Percentiles rank a stretch among this genome's conserved stretches.
phyloP scores from a whole-genome alignment of 2,888 invertebrate species.

The Phyto melanocephala region DNA sequence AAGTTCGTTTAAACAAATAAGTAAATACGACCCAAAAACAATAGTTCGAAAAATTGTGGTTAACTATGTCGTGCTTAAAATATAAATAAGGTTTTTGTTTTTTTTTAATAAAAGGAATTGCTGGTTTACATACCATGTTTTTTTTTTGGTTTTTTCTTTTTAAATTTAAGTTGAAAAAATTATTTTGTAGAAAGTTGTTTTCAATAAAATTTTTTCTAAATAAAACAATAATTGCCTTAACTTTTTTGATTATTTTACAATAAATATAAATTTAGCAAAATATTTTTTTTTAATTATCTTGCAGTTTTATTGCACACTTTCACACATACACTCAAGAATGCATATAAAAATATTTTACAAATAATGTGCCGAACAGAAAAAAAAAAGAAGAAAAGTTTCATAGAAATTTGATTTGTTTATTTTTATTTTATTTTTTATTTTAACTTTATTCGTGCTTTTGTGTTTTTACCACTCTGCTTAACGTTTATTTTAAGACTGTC shows the following conservation, averaged over 20 bases:
- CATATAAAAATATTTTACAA: not conserved
- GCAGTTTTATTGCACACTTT: conserved; percentile 39
- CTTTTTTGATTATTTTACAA: not conserved
- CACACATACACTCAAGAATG: conserved; percentile 66
- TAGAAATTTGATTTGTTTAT: conserved; percentile 16
- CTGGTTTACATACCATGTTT: conserved; percentile 11
- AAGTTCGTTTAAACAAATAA: not conserved
- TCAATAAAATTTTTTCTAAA: not conserved
- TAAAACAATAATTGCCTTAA: not conserved
- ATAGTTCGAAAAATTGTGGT: not conserved
- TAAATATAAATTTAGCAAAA: not conserved
- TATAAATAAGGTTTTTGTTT: not conserved
- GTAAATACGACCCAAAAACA: not conserved
- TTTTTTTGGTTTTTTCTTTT: not conserved
- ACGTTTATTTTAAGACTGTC: conserved; percentile 66
- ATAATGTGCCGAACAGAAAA: too few relatives aligned
- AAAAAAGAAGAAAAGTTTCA: too few relatives aligned
- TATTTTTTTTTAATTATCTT: not conserved
- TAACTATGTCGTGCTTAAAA: not conserved
- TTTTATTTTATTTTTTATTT: not conserved
- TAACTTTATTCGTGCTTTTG: not conserved
- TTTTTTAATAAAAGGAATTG: not conserved
- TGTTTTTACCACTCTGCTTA: conserved; percentile 47
- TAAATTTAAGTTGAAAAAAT: too few relatives aligned
- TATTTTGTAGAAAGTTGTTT: too few relatives aligned